These are phyloP conservation scores for Micropoecilia bifurca DNA, from an alignment of 2,797 vertebrate species.

Conservation along the genomic window DNA sequence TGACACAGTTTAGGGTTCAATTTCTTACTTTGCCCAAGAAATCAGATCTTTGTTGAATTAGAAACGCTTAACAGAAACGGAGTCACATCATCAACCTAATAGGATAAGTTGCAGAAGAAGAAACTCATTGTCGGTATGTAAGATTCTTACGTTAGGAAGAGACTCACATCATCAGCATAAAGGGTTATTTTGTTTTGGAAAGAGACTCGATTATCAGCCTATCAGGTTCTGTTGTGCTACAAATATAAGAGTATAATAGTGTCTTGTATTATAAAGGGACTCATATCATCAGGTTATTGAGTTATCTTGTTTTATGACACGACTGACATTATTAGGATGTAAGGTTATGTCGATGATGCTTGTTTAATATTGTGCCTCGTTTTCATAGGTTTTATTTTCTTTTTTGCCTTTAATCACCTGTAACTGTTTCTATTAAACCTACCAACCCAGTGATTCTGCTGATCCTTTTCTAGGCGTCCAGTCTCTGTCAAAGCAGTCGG, in stretches of 20 bases:
- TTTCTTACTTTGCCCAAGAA: background rate
- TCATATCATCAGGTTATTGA: no score
- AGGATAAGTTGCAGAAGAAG: no score
- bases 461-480: constrained; percentile 46
- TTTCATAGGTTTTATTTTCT: background rate
- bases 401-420: background rate
- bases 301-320: no score
- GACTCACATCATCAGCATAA: no score
- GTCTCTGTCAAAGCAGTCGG: constrained; percentile 54
- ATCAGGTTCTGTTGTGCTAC: no score
- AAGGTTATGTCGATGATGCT: background rate
- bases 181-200: no score
- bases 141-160: background rate
- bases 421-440: background rate
- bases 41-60: background rate
- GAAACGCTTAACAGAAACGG: background rate
- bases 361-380: background rate
- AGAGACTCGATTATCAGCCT: no score
- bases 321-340: background rate
- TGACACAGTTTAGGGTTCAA: background rate
- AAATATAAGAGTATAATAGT: no score
- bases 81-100: background rate
- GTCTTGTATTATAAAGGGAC: no score
- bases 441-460: background rate
- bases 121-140: no score